Evolutionary conservation across 2,888 invertebrate species (phyloP).

Genomic region (Hirudinaria manillensis): DNA sequence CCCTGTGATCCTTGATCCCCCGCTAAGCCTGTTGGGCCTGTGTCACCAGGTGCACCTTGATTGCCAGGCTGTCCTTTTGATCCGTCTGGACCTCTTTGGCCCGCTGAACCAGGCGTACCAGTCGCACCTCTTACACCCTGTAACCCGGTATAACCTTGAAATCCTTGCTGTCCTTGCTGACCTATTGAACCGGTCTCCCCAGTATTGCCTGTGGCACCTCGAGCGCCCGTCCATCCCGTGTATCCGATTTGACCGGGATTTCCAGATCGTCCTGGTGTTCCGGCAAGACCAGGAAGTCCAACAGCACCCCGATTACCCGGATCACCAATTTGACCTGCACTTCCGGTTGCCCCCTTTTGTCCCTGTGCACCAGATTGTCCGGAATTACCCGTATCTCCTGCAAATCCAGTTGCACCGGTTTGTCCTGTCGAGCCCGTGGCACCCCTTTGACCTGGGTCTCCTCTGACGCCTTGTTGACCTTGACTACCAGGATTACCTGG

Average conservation of each 20-base stretch:
- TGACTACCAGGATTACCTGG: slow-evolving; percentile 26
- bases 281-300: slow-evolving; percentile 36
- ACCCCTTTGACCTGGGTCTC: slow-evolving; percentile 35
- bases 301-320: slow-evolving; percentile 39
- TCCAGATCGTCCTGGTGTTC: slow-evolving; percentile 36
- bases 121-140: slow-evolving; percentile 26
- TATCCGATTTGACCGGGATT: slow-evolving; percentile 35
- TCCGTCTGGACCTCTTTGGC: slow-evolving; percentile 1
- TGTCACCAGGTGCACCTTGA: slow-evolving; percentile 28
- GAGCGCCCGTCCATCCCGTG: slow-evolving; percentile 32
- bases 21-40: slow-evolving; percentile 34
- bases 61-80: slow-evolving; percentile 35
- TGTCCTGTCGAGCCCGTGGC: slow-evolving; percentile 33
- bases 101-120: background rate
- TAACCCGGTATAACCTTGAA: slow-evolving; percentile 26
- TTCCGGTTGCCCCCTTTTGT: slow-evolving; percentile 33
- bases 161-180: slow-evolving; percentile 32
- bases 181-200: slow-evolving; percentile 34
- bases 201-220: slow-evolving; percentile 33
- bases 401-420: slow-evolving; percentile 32
- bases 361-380: slow-evolving; percentile 33
- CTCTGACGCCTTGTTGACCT: slow-evolving; percentile 30
- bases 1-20: slow-evolving; percentile 28
- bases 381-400: slow-evolving; percentile 32
- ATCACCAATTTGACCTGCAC: slow-evolving; percentile 20